Evolutionary conservation across 2,113 vertebrate species (phyloP), one percentile per base, ranked within the genome.

Genomic region (Ceyx melanurus): DNA sequence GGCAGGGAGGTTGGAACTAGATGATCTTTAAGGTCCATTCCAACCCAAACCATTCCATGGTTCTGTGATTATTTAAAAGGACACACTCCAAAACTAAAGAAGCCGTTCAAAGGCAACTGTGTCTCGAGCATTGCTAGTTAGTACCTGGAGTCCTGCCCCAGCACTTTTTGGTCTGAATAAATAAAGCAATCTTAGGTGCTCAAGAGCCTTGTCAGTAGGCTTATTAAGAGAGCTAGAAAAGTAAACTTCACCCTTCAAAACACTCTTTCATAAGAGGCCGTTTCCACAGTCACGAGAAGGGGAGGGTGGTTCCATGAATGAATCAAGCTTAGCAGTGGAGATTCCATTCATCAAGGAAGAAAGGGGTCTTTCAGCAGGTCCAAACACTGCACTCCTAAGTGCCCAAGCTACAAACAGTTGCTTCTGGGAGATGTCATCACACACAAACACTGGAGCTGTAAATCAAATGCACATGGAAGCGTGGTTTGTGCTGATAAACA

Each of bases 171-270:
- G 53, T 77, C 61, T 61, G 48, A 78, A 86, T 5, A 11, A 64
- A 60, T 57, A 46, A 50, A 73, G 26, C 28, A 50, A 42, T 45
- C 37, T 45, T 70, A 46, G 33, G 20, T 74, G 74, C 50, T 91
- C 66, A 71, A 68, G 29, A 86, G 65, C 46, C 31, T 73, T 73
- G 46, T 25, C 51, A 65, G 33, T 23, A 29, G 33, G n/a, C 75
- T 82, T 82, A 29, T 68, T 85, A 82, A 0, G 9, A 79, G 61
- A 81, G 78, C 57, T 25, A 62, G 72, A 53, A 82, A 93, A 88
- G 51, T 56, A 92, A 95, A 92, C 51, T 82, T 77, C 64, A 29
- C 40, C 20, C 40, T 89, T 89, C 84, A 92, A 91, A 94, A 77
- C 87, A 80, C 40, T 64, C 82, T 76, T 93, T 79, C 75, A 60